Evolutionary conservation across 1,140 invertebrate genomes (phyloP).

Genomic region (Drosophila oshimai): DNA sequence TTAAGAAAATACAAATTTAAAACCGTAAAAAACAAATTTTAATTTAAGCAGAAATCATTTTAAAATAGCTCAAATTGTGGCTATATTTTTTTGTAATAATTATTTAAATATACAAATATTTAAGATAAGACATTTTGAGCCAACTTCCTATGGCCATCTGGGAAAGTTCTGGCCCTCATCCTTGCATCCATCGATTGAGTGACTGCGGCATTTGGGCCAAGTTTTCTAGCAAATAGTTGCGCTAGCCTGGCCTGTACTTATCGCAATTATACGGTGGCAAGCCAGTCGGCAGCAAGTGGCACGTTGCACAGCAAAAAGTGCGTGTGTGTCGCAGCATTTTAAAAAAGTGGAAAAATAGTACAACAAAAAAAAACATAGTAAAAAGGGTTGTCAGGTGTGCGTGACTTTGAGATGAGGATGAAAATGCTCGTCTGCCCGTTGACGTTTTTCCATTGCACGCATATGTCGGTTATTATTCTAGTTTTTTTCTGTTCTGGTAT

Average conservation of each 20-base stretch:
- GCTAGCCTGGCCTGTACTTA: constrained; percentile 34
- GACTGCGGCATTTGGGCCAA: constrained; percentile 23
- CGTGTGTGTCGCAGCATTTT: constrained; percentile 11
- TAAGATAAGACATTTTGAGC: neutral
- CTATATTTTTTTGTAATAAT: too few relatives aligned
- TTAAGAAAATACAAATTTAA: too few relatives aligned
- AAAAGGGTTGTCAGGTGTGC: constrained; percentile 42
- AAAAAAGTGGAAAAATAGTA: constrained; percentile 7
- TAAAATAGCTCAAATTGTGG: too few relatives aligned
- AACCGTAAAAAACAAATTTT: too few relatives aligned
- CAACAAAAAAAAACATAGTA: neutral
- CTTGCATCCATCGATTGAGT: constrained; percentile 4
- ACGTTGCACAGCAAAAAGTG: constrained; percentile 36
- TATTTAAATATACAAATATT: too few relatives aligned
- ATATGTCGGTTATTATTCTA: neutral
- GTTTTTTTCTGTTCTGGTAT: neutral
- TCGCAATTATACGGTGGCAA: constrained; percentile 38
- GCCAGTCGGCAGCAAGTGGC: constrained; percentile 17
- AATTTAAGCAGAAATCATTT: too few relatives aligned
- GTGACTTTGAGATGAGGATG: constrained; percentile 28
- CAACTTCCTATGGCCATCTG: constrained; percentile 10
- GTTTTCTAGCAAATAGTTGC: constrained; percentile 24
- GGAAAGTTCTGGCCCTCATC: neutral
- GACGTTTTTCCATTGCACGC: constrained; percentile 23
- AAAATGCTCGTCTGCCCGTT: constrained; percentile 13